Base-by-base conservation (phyloP, 2,888 invertebrate species). In the Neocrepidodera transversa region DNA sequence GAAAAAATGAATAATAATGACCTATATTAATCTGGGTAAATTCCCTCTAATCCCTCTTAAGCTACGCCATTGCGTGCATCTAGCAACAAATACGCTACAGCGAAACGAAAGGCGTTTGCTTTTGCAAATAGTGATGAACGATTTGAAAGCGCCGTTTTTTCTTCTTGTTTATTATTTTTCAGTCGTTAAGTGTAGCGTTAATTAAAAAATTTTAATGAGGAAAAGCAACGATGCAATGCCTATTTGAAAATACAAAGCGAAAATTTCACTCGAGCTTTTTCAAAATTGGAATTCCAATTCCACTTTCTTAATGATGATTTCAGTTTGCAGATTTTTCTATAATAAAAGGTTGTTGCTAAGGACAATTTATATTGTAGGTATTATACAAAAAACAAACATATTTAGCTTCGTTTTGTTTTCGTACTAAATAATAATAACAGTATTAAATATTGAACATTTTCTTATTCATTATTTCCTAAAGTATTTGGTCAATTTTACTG, bases 181-280 rank as follows among this genome's bases (percentile, higher is more conserved):
- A 49, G 42, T 40, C 62, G 43, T 56, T 60, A 59, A 65, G 59
- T 62, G 60, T 63, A 43, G 60, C 70, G 64, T 68, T 77, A 77
- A 77, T 77, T 77, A 74, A 76, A 74, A 77, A 76, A 76, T 78
- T 78, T 78, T 78, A 78, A 78, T 74, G 77, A 78, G 78, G 69
- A 78, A 76, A 77, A 75, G 78, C 77, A 78, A 69, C 71, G 76
- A 74, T 73, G 78, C 77, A 74, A 71, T 57, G 53, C 68, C 64
- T 66, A 68, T 69, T 69, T 67, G 17, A 2, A 38, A 38, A 38
- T 16, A 38, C 38, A 38, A 38, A 38, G 38, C 38, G 38, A 38
- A 38, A 38, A 38, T 38, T 7, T 47, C 8, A 2, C 11, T 23
- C 13, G 10, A 1, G 7, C 23, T 45, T 28, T 45, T 45, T 28